These are phyloP conservation scores for Atta cephalotes DNA, from an alignment of 1,140 invertebrate genomes.

Conservation along the genomic window DNA sequence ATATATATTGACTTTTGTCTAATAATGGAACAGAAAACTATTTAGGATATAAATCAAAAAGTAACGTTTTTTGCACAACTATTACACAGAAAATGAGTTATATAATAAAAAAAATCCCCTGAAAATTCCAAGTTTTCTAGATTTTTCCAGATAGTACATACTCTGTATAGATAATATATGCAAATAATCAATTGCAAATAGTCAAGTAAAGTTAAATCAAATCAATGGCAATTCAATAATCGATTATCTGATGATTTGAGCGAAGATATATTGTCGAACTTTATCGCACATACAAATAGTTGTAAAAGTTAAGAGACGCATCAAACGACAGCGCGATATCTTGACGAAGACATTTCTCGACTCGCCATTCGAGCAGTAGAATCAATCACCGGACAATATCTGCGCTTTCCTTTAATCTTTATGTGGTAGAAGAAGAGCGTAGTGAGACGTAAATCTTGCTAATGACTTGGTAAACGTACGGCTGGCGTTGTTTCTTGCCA, in stretches of 20 bases:
- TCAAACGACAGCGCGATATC: background rate
- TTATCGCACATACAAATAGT: background rate
- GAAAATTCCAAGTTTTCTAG: too few species aligned
- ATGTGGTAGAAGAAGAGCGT: background rate
- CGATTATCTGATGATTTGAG: background rate
- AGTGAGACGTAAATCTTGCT: background rate
- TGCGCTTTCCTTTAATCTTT: background rate
- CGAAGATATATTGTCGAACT: background rate
- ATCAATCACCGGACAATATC: slow-evolving; percentile 36
- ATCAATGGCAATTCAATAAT: background rate
- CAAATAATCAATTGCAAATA: background rate
- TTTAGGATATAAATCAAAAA: too few species aligned
- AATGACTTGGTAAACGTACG: background rate
- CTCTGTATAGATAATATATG: too few species aligned
- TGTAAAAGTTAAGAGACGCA: slow-evolving; percentile 13
- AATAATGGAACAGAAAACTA: too few species aligned
- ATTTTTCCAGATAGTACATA: too few species aligned
- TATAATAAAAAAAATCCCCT: too few species aligned
- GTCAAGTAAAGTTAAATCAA: background rate
- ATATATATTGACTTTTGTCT: too few species aligned
- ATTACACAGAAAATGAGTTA: too few species aligned
- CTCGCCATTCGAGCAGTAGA: background rate
- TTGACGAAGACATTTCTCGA: background rate
- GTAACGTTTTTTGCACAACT: too few species aligned
- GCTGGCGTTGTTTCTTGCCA: slow-evolving; percentile 14